Base-by-base conservation (phyloP, 2,888 invertebrate genomes). In the Chalcis sispes region DNA sequence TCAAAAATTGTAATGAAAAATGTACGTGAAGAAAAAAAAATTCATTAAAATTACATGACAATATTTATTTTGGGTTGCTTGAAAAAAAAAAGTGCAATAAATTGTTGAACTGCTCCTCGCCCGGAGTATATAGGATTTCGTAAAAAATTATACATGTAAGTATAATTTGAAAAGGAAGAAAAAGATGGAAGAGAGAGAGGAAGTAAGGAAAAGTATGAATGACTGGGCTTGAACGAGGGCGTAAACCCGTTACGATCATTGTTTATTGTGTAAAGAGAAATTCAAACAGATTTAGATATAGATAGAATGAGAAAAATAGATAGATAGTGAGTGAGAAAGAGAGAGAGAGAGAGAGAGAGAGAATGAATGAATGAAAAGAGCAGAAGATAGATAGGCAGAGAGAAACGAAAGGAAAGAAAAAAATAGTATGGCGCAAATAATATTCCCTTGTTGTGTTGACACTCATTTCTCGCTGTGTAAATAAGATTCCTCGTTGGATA, bases 381-480 rank as follows among this genome's bases (percentile, higher is more conserved):
- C n/a, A n/a, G n/a, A n/a, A n/a, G n/a, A n/a, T n/a, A n/a, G n/a
- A n/a, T n/a, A n/a, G n/a, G n/a, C n/a, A n/a, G n/a, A n/a, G n/a
- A n/a, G n/a, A n/a, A 36, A 36, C 36, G 36, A 36, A 36, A 36
- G 36, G 27, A 52, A 65, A n/a, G 50, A 69, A 48, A 32, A 50
- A 23, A 54, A 61, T 36, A 20, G 15, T 46, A 32, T 48, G 15
- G 13, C 46, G 50, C 42, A 70, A 69, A 75, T 54, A 59, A 65
- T 59, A 62, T n/a, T n/a, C 56, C 50, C 75, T 42, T 70, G 72
- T 54, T 66, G 48, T 56, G 48, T 67, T 72, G 67, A 71, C 54
- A 69, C 56, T 69, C 48, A 61, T 71, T 75, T 71, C 40, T 50
- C 48, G 59, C 65, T 70, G 23, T 75, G 75, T 75, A 75, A 75